Conservation (phyloP, 2,888 invertebrate species). For the Liposcelis brunnea region DNA sequence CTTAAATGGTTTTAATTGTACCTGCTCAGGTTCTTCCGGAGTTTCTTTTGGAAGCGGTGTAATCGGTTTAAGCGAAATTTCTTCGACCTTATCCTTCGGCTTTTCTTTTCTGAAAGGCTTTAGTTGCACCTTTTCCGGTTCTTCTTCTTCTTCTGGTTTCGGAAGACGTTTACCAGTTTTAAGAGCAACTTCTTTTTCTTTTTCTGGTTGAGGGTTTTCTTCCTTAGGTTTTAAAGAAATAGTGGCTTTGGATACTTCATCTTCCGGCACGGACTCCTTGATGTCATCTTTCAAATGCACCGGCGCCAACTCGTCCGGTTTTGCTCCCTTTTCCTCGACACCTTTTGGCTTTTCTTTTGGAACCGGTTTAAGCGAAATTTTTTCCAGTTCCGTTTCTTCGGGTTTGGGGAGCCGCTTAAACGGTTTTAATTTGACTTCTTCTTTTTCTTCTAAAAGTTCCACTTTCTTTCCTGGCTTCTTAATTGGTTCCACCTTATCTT, state of each 20-base stretch:
- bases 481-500: too few relatives aligned
- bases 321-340: constrained; percentile 1
- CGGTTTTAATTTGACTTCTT: constrained; percentile 16
- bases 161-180: constrained; percentile 15
- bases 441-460: constrained; percentile 21
- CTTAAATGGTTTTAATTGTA: constrained; percentile 23
- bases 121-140: constrained; percentile 18
- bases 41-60: constrained; percentile 25
- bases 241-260: too few relatives aligned
- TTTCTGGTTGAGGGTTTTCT: constrained; percentile 4
- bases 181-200: constrained; percentile 15
- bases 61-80: constrained; percentile 24
- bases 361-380: too few relatives aligned
- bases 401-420: constrained; percentile 14
- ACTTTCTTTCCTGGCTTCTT: constrained; percentile 22
- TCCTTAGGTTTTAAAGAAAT: too few relatives aligned
- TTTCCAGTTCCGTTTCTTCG: constrained; percentile 18
- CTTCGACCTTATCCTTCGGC: constrained; percentile 19
- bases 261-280: too few relatives aligned
- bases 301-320: background rate
- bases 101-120: constrained; percentile 22
- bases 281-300: too few relatives aligned
- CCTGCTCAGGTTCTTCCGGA: constrained; percentile 24
- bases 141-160: constrained; percentile 19
- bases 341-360: constrained; percentile 18